Base-by-base conservation (phyloP, 2,113 vertebrate genomes). In the Sialia sialis region DNA sequence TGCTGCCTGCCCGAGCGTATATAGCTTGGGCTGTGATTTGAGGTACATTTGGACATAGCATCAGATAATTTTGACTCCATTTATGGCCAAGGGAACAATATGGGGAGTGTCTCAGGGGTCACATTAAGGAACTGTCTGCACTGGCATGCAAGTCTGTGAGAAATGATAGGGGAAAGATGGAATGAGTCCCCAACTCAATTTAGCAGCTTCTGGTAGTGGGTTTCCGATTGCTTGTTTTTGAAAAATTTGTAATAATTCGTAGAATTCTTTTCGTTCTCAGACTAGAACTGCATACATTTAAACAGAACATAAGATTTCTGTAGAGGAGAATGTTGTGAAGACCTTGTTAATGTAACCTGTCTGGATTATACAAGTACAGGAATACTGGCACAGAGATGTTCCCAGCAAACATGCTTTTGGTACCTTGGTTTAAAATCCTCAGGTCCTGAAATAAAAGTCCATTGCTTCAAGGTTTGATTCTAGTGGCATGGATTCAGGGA, bases 161-260 rank as follows among this genome's bases (percentile, higher is more conserved):
- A 84, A 13, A 15, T 32, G 54, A 26, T 5, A 60, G 32, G 2
- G 54, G 36, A 14, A 51, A 89, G 32, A 16, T 15, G 32, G 55
- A 59, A 44, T 51, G 29, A 90, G 20, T 14, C 36, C 9, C 39
- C 30, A 10, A 20, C 16, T 79, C 26, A 43, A 0, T 0, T 38
- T 48, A 75, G 22, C n/a, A 60, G 30, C 17, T 74, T 75, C 43
- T 56, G 34, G 7, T 43, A 36, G 32, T 6, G 15, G 9, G 25
- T 22, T 49, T 80, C 49, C 62, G 16, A 20, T 38, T 8, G 4
- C 16, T 83, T 36, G 18, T 17, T 73, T 69, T 77, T 68, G 7
- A 36, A 51, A 78, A 79, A 22, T 2, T 4, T 1, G 0, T 7
- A 26, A 54, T 4, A 30, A 11, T 8, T 13, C 19, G 29, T 49